Percentiles rank a stretch among this genome's conserved stretches.
These are phyloP conservation scores for Varanus salvator DNA, from an alignment of 2,113 vertebrate genomes.

Conservation along the genomic window DNA sequence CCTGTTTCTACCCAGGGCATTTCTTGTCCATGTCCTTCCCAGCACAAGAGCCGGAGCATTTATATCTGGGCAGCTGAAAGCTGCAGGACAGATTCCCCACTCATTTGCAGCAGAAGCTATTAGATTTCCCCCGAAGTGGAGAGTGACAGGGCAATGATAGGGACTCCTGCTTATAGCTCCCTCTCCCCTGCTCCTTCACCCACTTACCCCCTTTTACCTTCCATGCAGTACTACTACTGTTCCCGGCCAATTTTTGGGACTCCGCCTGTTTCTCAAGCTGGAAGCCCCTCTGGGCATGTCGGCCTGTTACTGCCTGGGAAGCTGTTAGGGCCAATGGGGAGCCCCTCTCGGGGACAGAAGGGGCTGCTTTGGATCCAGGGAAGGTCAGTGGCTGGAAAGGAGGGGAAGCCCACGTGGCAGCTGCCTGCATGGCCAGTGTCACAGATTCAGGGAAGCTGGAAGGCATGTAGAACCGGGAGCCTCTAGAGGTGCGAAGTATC, in stretches of 20 bases:
- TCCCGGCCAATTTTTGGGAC: conserved; percentile 46
- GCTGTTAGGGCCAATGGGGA: conserved; percentile 74
- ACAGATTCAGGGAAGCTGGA: background rate
- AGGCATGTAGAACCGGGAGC: conserved; percentile 29
- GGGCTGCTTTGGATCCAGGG: conserved; percentile 73
- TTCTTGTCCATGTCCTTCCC: conserved; percentile 70
- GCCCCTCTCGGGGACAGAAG: conserved; percentile 75
- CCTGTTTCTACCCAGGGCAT: conserved; percentile 69
- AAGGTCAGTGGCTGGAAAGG: conserved; percentile 74
- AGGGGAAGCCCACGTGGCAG: conserved; percentile 69
- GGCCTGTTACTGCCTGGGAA: conserved; percentile 67
- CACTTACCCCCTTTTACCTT: background rate
- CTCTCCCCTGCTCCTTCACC: background rate
- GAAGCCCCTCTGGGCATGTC: conserved; percentile 66
- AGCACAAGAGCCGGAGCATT: conserved; percentile 45
- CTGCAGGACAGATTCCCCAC: conserved; percentile 29
- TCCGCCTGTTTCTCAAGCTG: conserved; percentile 49
- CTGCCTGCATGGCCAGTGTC: conserved; percentile 62
- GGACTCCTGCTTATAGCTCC: conserved; percentile 14
- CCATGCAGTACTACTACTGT: conserved; percentile 40
- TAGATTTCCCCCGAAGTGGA: conserved; percentile 32
- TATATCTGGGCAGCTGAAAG: conserved; percentile 49
- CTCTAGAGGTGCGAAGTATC: conserved; percentile 23
- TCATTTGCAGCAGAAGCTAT: conserved; percentile 34
- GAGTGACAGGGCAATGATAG: conserved; percentile 47